Evolutionary conservation across 2,888 invertebrate species (phyloP), one percentile per base, ranked within the genome.

Genomic region (Pristionchus mayeri): DNA sequence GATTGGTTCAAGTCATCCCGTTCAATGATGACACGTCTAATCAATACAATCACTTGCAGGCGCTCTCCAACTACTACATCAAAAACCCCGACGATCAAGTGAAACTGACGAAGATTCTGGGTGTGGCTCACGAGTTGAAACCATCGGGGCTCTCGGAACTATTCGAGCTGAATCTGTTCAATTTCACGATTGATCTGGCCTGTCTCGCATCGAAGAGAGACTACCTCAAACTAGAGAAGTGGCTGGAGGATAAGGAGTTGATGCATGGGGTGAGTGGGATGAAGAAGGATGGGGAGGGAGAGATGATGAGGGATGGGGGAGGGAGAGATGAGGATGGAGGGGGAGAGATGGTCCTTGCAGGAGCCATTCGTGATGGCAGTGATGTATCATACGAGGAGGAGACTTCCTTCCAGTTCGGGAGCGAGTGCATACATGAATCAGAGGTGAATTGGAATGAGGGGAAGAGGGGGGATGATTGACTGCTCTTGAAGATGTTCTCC

Each of bases 31-130:
- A n/a, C n/a, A n/a, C n/a, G n/a, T n/a, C n/a, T n/a, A n/a, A n/a
- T n/a, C n/a, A n/a, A n/a, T n/a, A n/a, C n/a, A n/a, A n/a, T n/a
- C n/a, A n/a, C 6, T 78, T 78, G 50, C 50, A 97, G 91, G 95
- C 97, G 1, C 98, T 98, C 98, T 97, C 97, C 0, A 97, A 98
- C 88, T 98, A 98, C 97, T 98, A 98, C 94, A 95, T 96, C 89
- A 95, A 93, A 96, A 88, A 97, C 95, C 93, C 79, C 44, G 97
- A 96, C 92, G 98, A 99, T 93, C 98, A 98, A 93, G 96, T 96
- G 3, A 95, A 97, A 92, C 94, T 99, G 52, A 97, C 98, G 0
- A 95, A 98, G 84, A 98, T 99, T 90, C 94, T 99, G 86, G 99
- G 99, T 82, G 86, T 92, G 18, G 91, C 90, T 11, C 91, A 91